Evolutionary conservation across 2,113 vertebrate species (phyloP).

Genomic region (Lichenostomus cassidix): DNA sequence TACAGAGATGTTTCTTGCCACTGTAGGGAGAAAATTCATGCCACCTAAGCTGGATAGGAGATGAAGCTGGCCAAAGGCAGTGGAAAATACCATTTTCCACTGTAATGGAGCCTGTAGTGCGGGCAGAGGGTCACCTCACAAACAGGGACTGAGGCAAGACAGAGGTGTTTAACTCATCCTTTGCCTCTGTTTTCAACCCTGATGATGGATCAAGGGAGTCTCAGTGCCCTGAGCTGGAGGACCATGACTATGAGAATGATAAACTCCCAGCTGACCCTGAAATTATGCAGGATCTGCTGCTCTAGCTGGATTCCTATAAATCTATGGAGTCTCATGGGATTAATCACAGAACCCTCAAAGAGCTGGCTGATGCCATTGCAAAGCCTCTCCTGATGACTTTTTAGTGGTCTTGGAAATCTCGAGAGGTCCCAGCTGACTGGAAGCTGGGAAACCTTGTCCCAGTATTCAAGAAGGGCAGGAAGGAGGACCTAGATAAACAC

Average conservation of each 20-base stretch:
- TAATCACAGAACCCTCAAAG: not conserved
- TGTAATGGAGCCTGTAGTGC: too few species aligned
- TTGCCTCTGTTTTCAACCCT: not conserved
- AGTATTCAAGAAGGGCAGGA: not conserved
- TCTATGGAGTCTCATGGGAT: not conserved
- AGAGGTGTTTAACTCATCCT: not conserved
- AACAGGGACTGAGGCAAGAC: not conserved
- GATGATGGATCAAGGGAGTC: not conserved
- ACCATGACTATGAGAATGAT: not conserved
- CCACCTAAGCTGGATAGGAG: not conserved
- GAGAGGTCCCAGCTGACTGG: not conserved
- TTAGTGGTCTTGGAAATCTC: not conserved
- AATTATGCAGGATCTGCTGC: not conserved
- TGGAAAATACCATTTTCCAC: not conserved
- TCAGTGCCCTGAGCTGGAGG: not conserved
- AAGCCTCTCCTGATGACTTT: not conserved
- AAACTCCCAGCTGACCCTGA: not conserved
- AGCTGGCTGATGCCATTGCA: not conserved
- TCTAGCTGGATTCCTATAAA: not conserved
- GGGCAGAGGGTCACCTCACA: not conserved
- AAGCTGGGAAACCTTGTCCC: not conserved
- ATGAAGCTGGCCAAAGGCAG: not conserved
- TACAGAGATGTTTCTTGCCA: not conserved
- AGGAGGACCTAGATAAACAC: not conserved
- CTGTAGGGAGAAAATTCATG: not conserved